Base-by-base conservation (phyloP, 2,797 vertebrate genomes). In the Neopelma chrysocephalum region DNA sequence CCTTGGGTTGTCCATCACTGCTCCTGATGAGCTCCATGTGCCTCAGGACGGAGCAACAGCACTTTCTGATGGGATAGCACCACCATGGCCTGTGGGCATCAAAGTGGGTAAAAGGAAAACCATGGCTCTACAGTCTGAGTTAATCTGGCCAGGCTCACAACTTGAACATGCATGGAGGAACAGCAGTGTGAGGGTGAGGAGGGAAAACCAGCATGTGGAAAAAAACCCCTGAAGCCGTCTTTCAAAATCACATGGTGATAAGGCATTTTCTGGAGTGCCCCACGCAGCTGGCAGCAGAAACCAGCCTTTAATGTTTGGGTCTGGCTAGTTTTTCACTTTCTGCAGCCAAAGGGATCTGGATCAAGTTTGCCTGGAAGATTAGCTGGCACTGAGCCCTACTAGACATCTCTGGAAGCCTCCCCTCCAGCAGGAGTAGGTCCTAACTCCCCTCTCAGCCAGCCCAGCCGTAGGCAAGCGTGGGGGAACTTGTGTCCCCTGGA, bases 271-370 rank as follows among this genome's bases (percentile, higher is more conserved):
- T 91, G 92, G 89, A 91, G 96, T 95, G 89, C 95, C 96, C 95
- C 47, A 43, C 65, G 23, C 69, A 94, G 93, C 93, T 96, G 96
- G 94, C 95, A 96, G 94, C 77, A 90, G 84, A 93, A 89, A 72
- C 58, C 45, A 58, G 75, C 82, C 65, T 89, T 90, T 94, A 94
- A 58, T 66, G 87, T 90, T 83, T 94, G 48, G 48, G 70, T 86
- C 87, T 92, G 91, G 95, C 89, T 83, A 40, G 79, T 58, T 89
- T 93, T 88, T 77, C 50, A 12, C 47, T 90, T 95, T 94, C 89
- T 91, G 85, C 94, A 94, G 95, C 96, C 95, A 95, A 85, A 78
- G 72, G 92, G 94, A 96, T 95, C 91, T 95, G 96, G 91, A 94
- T 94, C 34, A 92, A 91, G 84, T 95, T 93, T 95, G 92, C 93